Evolutionary conservation across 1,140 invertebrate genomes (phyloP).

Genomic region (Drosophila lacteicornis): DNA sequence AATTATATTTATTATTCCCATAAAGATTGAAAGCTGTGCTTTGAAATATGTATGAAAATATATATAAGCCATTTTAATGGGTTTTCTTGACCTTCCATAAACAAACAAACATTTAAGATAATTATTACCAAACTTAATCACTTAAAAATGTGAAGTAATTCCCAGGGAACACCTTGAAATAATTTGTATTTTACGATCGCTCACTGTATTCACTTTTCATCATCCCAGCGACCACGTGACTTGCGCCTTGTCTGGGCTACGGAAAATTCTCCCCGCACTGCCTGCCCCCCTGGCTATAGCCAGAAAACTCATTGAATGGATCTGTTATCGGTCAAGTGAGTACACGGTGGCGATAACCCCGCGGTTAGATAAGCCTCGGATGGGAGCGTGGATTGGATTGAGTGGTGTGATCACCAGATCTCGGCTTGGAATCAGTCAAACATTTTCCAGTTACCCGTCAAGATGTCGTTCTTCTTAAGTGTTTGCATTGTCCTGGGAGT

Average conservation of each 20-base stretch:
- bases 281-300: background rate
- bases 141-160: conserved; percentile 11
- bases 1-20: too few species aligned
- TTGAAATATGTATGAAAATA: too few species aligned
- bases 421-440: conserved; percentile 45
- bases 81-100: background rate
- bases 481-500: conserved; percentile 35
- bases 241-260: conserved; percentile 15
- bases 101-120: background rate
- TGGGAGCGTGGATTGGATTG: conserved; percentile 9
- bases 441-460: conserved; percentile 34
- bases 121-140: background rate
- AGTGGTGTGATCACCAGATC: conserved; percentile 73
- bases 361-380: conserved; percentile 19
- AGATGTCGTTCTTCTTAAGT: conserved; percentile 43
- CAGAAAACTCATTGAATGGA: conserved; percentile 32
- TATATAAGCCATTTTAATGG: too few species aligned
- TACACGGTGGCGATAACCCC: conserved; percentile 23
- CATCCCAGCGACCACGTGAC: conserved; percentile 35
- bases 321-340: conserved; percentile 45
- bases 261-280: conserved; percentile 1
- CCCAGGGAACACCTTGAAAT: conserved; percentile 21
- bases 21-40: too few species aligned
- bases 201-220: conserved; percentile 26
- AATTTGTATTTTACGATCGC: conserved; percentile 15